Conservation (phyloP, 2,888 invertebrate species). For the Erebia palarica region DNA sequence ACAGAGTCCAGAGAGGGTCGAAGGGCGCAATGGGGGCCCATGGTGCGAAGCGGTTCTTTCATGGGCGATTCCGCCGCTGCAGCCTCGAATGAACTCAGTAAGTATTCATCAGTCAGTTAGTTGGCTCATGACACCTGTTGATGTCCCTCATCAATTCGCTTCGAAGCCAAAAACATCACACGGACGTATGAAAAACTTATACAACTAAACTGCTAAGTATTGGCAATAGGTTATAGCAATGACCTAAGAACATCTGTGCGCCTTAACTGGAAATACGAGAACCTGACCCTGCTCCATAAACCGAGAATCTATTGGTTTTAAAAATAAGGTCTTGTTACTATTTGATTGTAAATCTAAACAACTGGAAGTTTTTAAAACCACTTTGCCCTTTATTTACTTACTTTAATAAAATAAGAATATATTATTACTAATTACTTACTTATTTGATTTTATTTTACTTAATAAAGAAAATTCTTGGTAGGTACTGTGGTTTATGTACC, state of each 20-base stretch:
- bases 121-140: slow-evolving; percentile 67
- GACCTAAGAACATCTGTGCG: slow-evolving; percentile 42
- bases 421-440: no score
- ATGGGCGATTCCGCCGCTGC: slow-evolving; percentile 60
- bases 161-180: slow-evolving; percentile 37
- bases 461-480: no score
- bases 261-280: slow-evolving; percentile 42
- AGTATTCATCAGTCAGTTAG: slow-evolving; percentile 57
- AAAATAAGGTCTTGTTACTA: slow-evolving; percentile 4
- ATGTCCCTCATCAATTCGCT: slow-evolving; percentile 47
- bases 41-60: slow-evolving; percentile 65
- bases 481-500: no score
- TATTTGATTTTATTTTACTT: no score
- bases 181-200: slow-evolving; percentile 27
- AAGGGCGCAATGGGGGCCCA: slow-evolving; percentile 72
- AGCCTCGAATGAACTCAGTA: slow-evolving; percentile 74
- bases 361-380: background rate
- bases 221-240: slow-evolving; percentile 30
- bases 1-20: slow-evolving; percentile 72
- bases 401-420: no score
- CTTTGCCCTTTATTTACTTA: no score
- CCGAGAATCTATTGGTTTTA: slow-evolving; percentile 16
- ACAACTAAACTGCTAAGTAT: slow-evolving; percentile 26
- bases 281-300: slow-evolving; percentile 33
- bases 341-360: background rate